Evolutionary conservation across 1,140 invertebrate species (phyloP).

Genomic region (Drosophila albomicans): DNA sequence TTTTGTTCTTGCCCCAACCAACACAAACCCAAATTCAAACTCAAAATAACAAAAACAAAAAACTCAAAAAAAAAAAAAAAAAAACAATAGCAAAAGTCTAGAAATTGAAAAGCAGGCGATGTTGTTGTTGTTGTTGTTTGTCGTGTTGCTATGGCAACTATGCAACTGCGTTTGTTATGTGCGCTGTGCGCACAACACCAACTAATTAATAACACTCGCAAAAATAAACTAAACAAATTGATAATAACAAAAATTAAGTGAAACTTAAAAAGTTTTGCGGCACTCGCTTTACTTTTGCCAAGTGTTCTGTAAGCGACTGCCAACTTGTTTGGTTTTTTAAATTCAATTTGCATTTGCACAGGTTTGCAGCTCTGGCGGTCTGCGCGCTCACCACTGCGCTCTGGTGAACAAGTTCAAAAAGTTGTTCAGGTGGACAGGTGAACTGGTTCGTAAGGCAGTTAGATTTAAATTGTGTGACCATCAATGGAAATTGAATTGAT

Average conservation of each 20-base stretch:
- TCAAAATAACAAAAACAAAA: constrained; percentile 7
- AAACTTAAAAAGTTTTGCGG: constrained; percentile 15
- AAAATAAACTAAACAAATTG: neutral
- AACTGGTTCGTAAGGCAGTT: no score
- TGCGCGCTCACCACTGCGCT: constrained; percentile 19
- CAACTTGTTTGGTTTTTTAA: constrained; percentile 24
- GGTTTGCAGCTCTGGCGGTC: constrained; percentile 18
- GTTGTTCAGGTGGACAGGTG: neutral
- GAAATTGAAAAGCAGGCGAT: constrained; percentile 9
- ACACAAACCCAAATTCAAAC: neutral
- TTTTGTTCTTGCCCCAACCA: no score
- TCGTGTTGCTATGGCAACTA: constrained; percentile 45
- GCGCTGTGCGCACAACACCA: no score
- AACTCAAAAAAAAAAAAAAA: constrained; percentile 11
- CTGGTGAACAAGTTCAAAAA: neutral
- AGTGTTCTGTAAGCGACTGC: constrained; percentile 5
- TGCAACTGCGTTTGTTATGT: neutral
- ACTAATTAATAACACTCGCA: neutral
- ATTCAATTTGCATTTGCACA: constrained; percentile 28
- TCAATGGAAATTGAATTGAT: no score
- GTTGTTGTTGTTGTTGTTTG: constrained; percentile 34
- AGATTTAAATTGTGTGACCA: no score
- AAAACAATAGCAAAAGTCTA: constrained; percentile 17
- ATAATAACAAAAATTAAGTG: neutral
- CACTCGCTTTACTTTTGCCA: constrained; percentile 9